These are phyloP conservation scores for Eupithecia exiguata DNA, from an alignment of 2,888 invertebrate species.

Conservation along the genomic window DNA sequence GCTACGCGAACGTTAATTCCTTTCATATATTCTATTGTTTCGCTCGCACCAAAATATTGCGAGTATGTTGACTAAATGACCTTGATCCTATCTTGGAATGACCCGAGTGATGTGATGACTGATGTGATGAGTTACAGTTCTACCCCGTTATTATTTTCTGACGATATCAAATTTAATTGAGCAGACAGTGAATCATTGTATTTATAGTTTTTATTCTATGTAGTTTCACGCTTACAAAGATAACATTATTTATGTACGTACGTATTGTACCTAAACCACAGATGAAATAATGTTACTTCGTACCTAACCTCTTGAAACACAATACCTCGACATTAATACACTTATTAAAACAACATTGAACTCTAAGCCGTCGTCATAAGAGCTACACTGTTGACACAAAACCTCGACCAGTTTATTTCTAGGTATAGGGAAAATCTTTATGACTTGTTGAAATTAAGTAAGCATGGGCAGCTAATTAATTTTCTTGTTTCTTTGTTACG, in stretches of 20 bases:
- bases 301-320: neutral
- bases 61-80: no score
- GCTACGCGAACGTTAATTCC: no score
- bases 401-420: slow-evolving; percentile 7
- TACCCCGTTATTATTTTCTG: neutral
- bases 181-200: slow-evolving; percentile 4
- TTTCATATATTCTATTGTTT: no score
- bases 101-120: no score
- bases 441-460: slow-evolving; percentile 5
- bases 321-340: neutral
- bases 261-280: neutral
- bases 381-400: slow-evolving; percentile 1
- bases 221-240: neutral
- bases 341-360: neutral
- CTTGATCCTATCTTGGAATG: no score
- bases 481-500: neutral
- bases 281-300: no score
- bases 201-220: neutral
- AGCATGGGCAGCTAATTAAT: neutral
- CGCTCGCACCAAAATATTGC: no score
- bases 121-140: neutral
- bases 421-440: slow-evolving; percentile 6
- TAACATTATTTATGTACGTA: neutral
- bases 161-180: neutral
- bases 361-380: neutral